Evolutionary conservation across 2,797 vertebrate genomes (phyloP).

Genomic region (Pseudomugil tenellus): DNA sequence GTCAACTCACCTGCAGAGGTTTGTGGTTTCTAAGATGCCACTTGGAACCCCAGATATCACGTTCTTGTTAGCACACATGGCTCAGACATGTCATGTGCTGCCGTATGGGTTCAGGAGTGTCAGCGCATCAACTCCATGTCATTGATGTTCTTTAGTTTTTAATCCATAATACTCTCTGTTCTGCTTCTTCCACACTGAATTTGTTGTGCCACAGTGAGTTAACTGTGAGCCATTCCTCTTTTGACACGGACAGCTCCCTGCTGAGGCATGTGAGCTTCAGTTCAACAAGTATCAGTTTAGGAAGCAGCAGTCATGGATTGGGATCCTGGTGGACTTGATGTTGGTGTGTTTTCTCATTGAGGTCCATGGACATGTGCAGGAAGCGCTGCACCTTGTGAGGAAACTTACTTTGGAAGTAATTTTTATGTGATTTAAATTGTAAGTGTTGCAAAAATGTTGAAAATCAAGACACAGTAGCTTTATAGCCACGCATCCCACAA

Average conservation of each 20-base stretch:
- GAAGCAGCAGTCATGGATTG: background rate
- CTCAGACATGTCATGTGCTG: background rate
- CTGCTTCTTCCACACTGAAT: conserved; percentile 24
- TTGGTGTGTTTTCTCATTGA: background rate
- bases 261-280: conserved; percentile 15
- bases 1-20: conserved; percentile 91
- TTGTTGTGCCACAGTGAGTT: conserved; percentile 28
- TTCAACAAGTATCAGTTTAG: background rate
- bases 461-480: background rate
- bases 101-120: conserved; percentile 46
- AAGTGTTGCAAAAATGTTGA: background rate
- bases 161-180: conserved; percentile 39
- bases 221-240: conserved; percentile 38
- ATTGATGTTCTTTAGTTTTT: conserved; percentile 30
- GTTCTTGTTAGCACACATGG: background rate
- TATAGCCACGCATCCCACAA: background rate
- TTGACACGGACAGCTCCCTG: conserved; percentile 14
- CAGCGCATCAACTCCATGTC: conserved; percentile 38
- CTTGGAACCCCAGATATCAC: background rate
- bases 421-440: too few species aligned
- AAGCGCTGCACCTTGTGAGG: too few species aligned
- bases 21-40: conserved; percentile 45
- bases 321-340: background rate
- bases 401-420: too few species aligned
- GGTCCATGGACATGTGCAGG: background rate